Evolutionary conservation across 2,113 vertebrate genomes (phyloP).

Genomic region (Pao palembangensis): DNA sequence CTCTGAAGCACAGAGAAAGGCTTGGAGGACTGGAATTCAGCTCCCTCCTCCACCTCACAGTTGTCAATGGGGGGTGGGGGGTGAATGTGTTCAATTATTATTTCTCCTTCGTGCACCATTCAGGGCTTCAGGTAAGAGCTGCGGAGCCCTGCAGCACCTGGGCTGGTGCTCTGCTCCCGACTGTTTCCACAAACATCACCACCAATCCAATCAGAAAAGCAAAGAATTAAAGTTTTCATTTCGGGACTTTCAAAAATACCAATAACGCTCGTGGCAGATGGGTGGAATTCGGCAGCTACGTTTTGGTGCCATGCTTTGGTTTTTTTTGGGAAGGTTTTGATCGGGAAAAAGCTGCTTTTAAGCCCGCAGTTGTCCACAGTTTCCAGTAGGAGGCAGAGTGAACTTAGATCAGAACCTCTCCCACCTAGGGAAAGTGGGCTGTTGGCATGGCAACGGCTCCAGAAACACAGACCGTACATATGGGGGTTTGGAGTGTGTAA

Average conservation of each 20-base stretch:
- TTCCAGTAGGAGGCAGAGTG: constrained; percentile 73
- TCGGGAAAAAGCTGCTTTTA: constrained; percentile 27
- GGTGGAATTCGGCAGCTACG: constrained; percentile 27
- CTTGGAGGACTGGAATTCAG: constrained; percentile 36
- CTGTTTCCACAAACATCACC: constrained; percentile 26
- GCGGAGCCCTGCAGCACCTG: constrained; percentile 47
- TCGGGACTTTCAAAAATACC: background rate
- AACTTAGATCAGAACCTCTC: constrained; percentile 62
- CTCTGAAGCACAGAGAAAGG: constrained; percentile 41
- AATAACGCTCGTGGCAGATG: background rate
- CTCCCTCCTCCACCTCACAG: constrained; percentile 65
- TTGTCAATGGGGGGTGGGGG: constrained; percentile 50
- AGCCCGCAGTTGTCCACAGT: constrained; percentile 67
- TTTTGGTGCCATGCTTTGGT: constrained; percentile 45
- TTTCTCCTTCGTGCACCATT: constrained; percentile 72
- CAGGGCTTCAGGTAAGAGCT: constrained; percentile 60
- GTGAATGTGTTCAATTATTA: constrained; percentile 61
- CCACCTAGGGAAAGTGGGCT: constrained; percentile 76
- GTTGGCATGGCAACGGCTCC: constrained; percentile 80
- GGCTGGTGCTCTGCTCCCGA: constrained; percentile 48
- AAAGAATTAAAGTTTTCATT: background rate
- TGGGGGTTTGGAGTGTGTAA: constrained; percentile 46
- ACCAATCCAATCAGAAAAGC: background rate
- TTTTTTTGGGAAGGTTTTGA: constrained; percentile 17
- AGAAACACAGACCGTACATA: constrained; percentile 71